Base-by-base conservation (phyloP, 1,140 invertebrate species). In the Zaprionus gabonicus region DNA sequence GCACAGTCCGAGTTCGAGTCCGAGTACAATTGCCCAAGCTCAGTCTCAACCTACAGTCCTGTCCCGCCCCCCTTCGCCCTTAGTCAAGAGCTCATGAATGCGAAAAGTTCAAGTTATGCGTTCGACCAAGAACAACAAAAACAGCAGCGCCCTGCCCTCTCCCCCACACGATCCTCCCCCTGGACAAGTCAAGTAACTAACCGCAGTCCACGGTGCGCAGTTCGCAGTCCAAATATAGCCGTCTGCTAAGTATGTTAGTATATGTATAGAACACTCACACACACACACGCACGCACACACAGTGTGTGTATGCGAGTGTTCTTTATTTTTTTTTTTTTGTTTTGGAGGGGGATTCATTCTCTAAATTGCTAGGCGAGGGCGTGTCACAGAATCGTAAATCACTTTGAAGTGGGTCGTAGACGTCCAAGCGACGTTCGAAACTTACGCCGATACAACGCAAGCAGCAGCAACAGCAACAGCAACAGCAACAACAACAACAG, bases 391-490 rank as follows among this genome's bases (percentile, higher is more conserved):
- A 92, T 92, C 91, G 91, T 92, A 92, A 92, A 92, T 92, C 91
- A 92, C 87, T 92, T 92, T 92, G 91, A 92, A 92, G 91, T 92
- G 91, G 91, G 91, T 92, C 91, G 91, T 85, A 91, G 91, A 85
- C 91, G 83, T 87, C 81, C 81, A 78, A 81, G 81, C 78, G 82
- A 71, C 84, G 84, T 88, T 88, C 74, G 74, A 87, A 79, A 76
- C 63, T 76, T 72, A 60, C 59, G 62, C 74, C 62, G 38, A 71
- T 59, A 76, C 56, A 59, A 76, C 41, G 70, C 71, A 56, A 79
- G 55, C 74, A 81, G 85, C 65, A 80, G 36, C 57, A 72, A 64
- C 58, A 78, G 53, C 73, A 80, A 82, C 64, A 80, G 34, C 56
- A 49, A 70, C 77, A 76, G 66, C 58, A 82, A 44, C 75, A 49